Conservation (phyloP, 2,888 invertebrate species). For the Chymomyza amoena region DNA sequence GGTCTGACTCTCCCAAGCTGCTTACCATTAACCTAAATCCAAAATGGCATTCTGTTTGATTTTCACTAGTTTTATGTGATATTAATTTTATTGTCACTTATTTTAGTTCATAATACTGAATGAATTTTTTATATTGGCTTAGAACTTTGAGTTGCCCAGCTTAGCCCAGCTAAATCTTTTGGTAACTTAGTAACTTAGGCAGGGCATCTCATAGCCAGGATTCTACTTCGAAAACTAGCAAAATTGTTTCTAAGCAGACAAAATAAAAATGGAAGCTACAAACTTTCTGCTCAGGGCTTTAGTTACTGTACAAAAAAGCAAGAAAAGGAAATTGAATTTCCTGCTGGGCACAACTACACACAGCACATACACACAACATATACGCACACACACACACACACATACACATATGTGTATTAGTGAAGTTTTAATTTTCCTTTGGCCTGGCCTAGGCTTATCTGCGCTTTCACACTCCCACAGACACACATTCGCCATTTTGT, state of each 20-base stretch:
- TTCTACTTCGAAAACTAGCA: no score
- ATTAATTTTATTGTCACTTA: no score
- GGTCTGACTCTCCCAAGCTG: no score
- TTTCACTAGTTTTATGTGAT: no score
- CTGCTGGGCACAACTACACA: conserved; percentile 29
- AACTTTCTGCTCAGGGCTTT: conserved; percentile 2
- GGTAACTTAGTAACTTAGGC: no score
- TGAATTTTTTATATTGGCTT: no score
- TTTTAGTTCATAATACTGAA: no score
- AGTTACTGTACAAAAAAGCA: conserved; percentile 38
- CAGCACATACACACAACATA: background rate
- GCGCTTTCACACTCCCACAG: background rate
- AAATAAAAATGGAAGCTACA: background rate
- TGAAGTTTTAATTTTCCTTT: conserved; percentile 20
- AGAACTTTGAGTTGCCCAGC: no score
- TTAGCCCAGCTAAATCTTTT: no score
- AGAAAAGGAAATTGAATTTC: conserved; percentile 63
- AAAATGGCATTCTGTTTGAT: no score
- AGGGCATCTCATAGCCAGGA: no score
- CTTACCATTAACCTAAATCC: no score
- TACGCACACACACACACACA: conserved; percentile 10
- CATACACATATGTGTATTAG: conserved; percentile 4
- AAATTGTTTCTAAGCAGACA: background rate
- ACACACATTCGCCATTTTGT: background rate
- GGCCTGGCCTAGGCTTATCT: conserved; percentile 1